Conservation (phyloP, 2,797 vertebrate species). For the Falco cherrug region DNA sequence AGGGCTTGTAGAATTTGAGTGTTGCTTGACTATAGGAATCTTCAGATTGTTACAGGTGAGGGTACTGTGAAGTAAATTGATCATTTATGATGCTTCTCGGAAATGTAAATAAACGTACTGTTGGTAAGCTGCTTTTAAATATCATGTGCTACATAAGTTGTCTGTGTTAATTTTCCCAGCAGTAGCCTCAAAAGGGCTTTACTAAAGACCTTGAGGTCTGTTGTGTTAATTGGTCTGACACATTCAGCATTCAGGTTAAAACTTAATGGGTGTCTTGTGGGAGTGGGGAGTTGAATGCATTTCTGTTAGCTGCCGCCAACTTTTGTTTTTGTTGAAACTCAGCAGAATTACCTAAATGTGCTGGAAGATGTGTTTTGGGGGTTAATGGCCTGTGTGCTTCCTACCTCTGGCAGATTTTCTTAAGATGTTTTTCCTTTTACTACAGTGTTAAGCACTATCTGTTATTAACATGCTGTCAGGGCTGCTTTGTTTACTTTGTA, state of each 20-base stretch:
- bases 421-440: slow-evolving; percentile 13
- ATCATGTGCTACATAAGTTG: not conserved
- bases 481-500: not conserved
- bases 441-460: not conserved
- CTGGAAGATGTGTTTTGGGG: slow-evolving; percentile 3
- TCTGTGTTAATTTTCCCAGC: not conserved
- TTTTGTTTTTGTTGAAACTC: slow-evolving; percentile 39
- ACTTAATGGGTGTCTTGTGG: slow-evolving; percentile 33
- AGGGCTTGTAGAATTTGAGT: not conserved
- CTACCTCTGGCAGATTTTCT: slow-evolving; percentile 5
- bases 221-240: slow-evolving; percentile 42
- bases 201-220: slow-evolving; percentile 17
- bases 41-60: not conserved
- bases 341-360: slow-evolving; percentile 46
- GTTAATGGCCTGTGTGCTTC: slow-evolving; percentile 51
- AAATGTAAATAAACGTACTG: not conserved
- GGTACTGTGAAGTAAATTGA: not conserved
- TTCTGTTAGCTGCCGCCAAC: not conserved
- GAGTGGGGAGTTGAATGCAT: not conserved
- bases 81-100: not conserved
- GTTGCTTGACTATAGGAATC: not conserved
- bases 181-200: not conserved
- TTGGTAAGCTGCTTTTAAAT: not conserved
- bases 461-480: not conserved
- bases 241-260: slow-evolving; percentile 22